Base-by-base conservation (phyloP, 2,113 vertebrate species). In the Alethe diademata region DNA sequence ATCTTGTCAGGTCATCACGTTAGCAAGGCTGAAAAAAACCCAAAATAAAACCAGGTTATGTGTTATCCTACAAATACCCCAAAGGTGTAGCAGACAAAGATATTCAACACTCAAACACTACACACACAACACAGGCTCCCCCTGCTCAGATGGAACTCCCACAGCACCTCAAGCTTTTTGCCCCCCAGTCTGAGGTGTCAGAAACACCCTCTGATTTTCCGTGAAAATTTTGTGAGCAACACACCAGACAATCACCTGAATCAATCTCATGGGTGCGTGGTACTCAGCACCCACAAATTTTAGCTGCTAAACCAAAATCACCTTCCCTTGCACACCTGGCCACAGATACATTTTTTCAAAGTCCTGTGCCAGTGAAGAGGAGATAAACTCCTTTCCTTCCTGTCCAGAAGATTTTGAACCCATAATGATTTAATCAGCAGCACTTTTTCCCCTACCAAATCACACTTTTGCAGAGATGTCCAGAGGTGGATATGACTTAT, bases 1-100 rank as follows among this genome's bases (percentile, higher is more conserved):
- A 54, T 93, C 84, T 90, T 94, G 92, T 99, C 98, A 98, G 97
- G 98, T 98, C 98, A 98, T 98, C 96, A 93, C 12, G 79, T n/a
- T 73, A 67, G 65, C 79, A 96, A 79, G 86, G 78, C 99, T 99
- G 86, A 19, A 94, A 83, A 18, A 20, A 20, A 71, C 35, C 2
- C 42, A 38, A 40, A 64, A 57, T 11, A 64, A 91, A 86, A 13
- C 7, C 1, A 51, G n/a, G n/a, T 92, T 17, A 89, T n/a, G 56
- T 2, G 13, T 56, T 42, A 73, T 25, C 42, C 50, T 23, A 71
- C 31, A 25, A 23, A 84, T 2, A 45, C 2, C 25, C 36, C 42
- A 66, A 53, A 51, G 36, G 36, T 26, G n/a, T 23, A 26, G 53
- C 28, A 42, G 42, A 47, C 12, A 42, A 72, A 60, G 7, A 8